Conservation (phyloP, 2,888 invertebrate genomes). For the Ommatoiulus sabulosus region DNA sequence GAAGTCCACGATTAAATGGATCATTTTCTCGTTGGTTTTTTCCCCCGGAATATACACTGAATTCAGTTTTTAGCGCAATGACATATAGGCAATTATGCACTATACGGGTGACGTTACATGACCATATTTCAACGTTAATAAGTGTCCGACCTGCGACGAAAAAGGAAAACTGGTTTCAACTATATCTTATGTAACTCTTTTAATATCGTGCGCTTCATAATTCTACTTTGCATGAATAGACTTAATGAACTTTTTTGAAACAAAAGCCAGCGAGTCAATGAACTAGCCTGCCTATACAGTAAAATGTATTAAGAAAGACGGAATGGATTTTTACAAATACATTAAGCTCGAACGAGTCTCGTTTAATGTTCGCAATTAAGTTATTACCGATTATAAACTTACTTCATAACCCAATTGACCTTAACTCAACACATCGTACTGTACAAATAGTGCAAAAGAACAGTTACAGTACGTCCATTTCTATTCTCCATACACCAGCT, state of each 20-base stretch:
- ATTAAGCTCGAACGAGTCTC: neutral
- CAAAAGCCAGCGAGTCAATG: neutral
- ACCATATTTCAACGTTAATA: neutral
- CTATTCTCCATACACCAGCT: no score
- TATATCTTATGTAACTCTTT: neutral
- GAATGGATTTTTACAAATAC: neutral
- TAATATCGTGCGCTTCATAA: neutral
- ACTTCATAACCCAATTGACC: no score
- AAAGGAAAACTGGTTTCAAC: neutral
- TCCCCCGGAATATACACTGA: neutral
- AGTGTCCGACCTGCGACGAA: neutral
- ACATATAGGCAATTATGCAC: neutral
- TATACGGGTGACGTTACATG: neutral
- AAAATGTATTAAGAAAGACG: no score
- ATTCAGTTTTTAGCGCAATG: neutral
- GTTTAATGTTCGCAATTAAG: no score
- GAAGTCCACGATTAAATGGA: slow-evolving; percentile 19
- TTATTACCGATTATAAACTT: no score
- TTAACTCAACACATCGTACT: no score
- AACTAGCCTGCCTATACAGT: neutral
- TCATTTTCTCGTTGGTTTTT: neutral
- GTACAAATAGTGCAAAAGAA: no score
- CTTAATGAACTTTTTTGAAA: neutral
- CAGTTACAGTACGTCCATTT: no score
- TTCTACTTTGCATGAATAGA: neutral